Evolutionary conservation across 2,797 vertebrate species (phyloP).

Genomic region (Brachymystax lenok): DNA sequence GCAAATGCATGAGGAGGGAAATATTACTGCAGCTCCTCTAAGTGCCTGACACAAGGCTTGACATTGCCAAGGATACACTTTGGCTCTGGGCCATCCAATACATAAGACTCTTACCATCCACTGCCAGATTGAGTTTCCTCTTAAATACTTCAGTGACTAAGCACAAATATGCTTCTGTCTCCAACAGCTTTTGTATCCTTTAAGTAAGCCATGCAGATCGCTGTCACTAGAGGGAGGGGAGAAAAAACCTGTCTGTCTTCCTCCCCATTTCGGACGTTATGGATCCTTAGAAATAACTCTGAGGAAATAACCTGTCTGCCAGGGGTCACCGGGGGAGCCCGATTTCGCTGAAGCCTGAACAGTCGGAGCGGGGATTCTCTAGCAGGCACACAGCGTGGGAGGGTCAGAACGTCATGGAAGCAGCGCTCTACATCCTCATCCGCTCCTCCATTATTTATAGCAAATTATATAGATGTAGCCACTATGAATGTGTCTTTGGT

Average conservation of each 20-base stretch:
- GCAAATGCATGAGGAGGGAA: background rate
- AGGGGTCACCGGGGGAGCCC: constrained; percentile 7
- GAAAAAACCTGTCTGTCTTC: background rate
- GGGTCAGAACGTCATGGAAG: background rate
- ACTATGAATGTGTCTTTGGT: background rate
- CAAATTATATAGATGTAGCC: background rate
- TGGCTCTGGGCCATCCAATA: constrained; percentile 50
- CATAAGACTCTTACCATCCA: constrained; percentile 42
- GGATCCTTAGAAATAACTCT: constrained; percentile 21
- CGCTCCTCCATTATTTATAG: background rate
- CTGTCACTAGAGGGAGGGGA: constrained; percentile 2
- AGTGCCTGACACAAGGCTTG: constrained; percentile 28
- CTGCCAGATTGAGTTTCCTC: constrained; percentile 38
- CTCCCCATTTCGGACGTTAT: background rate
- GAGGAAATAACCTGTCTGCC: constrained; percentile 17
- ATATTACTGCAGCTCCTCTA: constrained; percentile 18
- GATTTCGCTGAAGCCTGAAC: constrained; percentile 17
- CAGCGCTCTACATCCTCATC: background rate
- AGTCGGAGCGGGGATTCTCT: constrained; percentile 1
- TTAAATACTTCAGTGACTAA: constrained; percentile 57
- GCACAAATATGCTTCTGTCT: constrained; percentile 51
- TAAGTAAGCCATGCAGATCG: constrained; percentile 35
- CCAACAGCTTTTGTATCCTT: constrained; percentile 28
- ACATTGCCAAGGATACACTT: constrained; percentile 52
- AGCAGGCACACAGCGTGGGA: constrained; percentile 6